Evolutionary conservation across 1,140 invertebrate genomes (phyloP), one percentile per base, ranked within the genome.

Genomic region (Zophobas morio): DNA sequence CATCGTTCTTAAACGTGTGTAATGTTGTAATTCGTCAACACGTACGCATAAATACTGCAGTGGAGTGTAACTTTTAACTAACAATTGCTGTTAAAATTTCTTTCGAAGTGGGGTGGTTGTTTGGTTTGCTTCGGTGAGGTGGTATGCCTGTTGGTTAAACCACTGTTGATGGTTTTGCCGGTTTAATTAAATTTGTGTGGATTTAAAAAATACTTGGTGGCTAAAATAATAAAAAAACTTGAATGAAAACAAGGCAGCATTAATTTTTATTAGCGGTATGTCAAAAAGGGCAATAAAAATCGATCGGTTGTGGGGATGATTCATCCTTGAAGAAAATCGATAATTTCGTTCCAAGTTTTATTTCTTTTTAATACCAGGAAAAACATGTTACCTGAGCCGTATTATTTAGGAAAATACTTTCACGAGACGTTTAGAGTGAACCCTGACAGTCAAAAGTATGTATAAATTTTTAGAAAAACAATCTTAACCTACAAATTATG

Each of bases 401-500:
- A 90, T 49, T 87, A 88, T 83, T 89, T 90, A 73, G 87, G 86
- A 74, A 88, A 88, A 85, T 87, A 86, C 81, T 91, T 91, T 82
- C 89, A 91, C 80, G 89, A 90, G 77, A 85, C 90, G 49, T 91
- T 90, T 80, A 88, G 89, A 84, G 87, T 87, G 76, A 83, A 88
- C 80, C 87, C 89, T 74, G 89, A 90, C 77, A 87, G 87, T 75
- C 88, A 90, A 83, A 91, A 90, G 90, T 91, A 87, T 81, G 84
- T 78, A 42, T 20, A 66, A 66, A 1, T n/a, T 2, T 8, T 39
- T 39, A 37, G 3, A 20, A 66, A 36, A 40, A 42, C 39, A 20
- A 20, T 54, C 47, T 71, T 70, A 75, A 77, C 60, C 70, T 60
- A 75, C 33, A 54, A 53, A 42, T 42, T 37, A 46, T 54, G 53